phyloP scores from a whole-genome alignment of 53 echinoderm and acorn worm species.

The Holothuria scabra region DNA sequence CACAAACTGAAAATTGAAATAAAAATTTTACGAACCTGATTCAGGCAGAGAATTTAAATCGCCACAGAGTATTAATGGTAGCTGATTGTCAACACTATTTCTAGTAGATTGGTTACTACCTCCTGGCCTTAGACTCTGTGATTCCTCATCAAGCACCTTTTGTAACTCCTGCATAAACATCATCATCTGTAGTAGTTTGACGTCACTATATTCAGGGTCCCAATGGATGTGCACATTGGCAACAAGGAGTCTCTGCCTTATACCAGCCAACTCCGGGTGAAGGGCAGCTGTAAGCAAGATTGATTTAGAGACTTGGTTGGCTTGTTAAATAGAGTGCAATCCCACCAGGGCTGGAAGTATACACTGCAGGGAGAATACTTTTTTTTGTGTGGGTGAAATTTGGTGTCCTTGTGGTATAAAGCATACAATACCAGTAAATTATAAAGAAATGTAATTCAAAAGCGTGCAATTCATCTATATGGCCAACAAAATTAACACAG shows the following conservation, averaged over 20 bases:
- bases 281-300: slow-evolving; percentile 34
- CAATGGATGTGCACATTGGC: slow-evolving; percentile 99
- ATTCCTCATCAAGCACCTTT: slow-evolving; percentile 92
- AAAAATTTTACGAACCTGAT: slow-evolving; percentile 71
- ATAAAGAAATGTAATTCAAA: no score
- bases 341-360: no score
- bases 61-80: slow-evolving; percentile 91
- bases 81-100: slow-evolving; percentile 29
- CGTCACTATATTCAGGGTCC: slow-evolving; percentile 98
- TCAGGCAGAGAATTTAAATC: slow-evolving; percentile 98
- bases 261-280: slow-evolving; percentile 57
- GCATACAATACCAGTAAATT: no score
- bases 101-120: slow-evolving; percentile 58
- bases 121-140: slow-evolving; percentile 91
- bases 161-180: slow-evolving; percentile 99
- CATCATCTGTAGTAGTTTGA: slow-evolving; percentile 98
- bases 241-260: slow-evolving; percentile 84
- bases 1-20: background rate
- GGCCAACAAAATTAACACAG: no score
- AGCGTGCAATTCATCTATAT: no score
- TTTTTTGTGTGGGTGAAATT: no score
- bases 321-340: no score
- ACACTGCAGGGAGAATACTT: no score
- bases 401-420: no score
- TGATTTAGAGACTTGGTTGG: no score